A percentile compares a stretch with the other conserved stretches of the same genome.
Conservation (phyloP, 1,140 invertebrate species). For the Ceratosolen fusciceps region DNA sequence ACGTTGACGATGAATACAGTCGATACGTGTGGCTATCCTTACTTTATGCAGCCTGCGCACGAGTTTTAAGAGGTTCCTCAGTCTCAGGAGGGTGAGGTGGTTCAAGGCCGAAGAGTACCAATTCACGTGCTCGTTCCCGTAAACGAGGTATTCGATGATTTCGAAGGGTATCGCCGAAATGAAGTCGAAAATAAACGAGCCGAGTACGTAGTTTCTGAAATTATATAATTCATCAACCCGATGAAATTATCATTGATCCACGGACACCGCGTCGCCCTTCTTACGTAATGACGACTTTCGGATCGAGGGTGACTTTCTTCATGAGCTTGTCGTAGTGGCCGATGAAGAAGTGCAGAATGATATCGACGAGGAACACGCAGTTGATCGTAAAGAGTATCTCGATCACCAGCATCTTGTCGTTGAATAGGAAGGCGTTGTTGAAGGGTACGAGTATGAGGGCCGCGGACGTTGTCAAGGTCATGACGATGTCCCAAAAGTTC, state of each 20-base stretch:
- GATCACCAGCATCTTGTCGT: conserved; percentile 32
- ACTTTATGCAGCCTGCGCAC: too few relatives aligned
- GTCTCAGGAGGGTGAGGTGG: conserved; percentile 60
- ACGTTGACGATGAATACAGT: conserved; percentile 53
- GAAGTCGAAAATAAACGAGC: conserved; percentile 57
- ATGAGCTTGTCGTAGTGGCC: conserved; percentile 60
- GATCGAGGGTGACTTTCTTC: conserved; percentile 55
- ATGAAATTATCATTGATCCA: not conserved
- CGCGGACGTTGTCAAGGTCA: conserved; percentile 52
- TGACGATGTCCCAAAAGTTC: conserved; percentile 60
- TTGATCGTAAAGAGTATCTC: conserved; percentile 47
- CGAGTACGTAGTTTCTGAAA: conserved; percentile 60
- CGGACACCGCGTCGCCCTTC: too few relatives aligned
- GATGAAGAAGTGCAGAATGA: conserved; percentile 60
- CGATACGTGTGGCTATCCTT: too few relatives aligned
- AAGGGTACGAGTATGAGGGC: conserved; percentile 53
- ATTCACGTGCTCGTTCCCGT: not conserved
- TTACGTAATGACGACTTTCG: conserved; percentile 57
- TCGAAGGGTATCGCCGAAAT: conserved; percentile 59
- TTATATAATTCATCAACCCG: conserved; percentile 3
- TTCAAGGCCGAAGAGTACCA: conserved; percentile 56
- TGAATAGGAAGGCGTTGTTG: conserved; percentile 55
- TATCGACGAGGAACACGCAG: conserved; percentile 54
- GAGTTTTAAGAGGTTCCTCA: conserved; percentile 59
- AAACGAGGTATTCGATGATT: conserved; percentile 48